Evolutionary conservation across 1,140 invertebrate species (phyloP), one percentile per base, ranked within the genome.

Genomic region (Phortica variegata): DNA sequence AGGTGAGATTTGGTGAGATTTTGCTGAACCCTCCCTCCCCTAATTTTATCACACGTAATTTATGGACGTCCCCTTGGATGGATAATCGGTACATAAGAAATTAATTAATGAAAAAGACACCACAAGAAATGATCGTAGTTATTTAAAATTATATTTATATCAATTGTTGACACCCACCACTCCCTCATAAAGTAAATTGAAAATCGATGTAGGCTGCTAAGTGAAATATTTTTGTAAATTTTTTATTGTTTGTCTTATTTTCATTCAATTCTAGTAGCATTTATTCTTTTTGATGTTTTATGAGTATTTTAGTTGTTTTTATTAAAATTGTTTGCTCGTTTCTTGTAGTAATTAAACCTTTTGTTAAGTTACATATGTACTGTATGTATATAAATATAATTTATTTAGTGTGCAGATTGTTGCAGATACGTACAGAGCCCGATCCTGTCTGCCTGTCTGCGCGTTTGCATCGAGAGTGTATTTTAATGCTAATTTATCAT

Each of bases 221-320:
- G 68, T 68, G 63, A 65, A 58, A 60, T 69, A 69, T 58, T 34
- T 37, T 46, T 37, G 34, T 32, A 43, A 31, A 26, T 32, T 36
- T 17, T 29, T 19, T 37, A 6, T 38, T 37, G 43, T 54, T 49
- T 60, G 59, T 61, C 47, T 51, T 61, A 60, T 60, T 56, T 63
- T 46, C 12, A 59, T 63, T 66, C 61, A 70, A 69, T 70, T 65
- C 65, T 70, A 69, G 61, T 69, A 69, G 65, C 65, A 70, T 65
- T 70, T 58, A 37, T 65, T 65, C 52, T 51, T 61, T 54, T 50
- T 60, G 57, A 43, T 59, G 58, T 54, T 65, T 63, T 70, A 69
- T 53, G 65, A 70, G 61, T n/a, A 69, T 69, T 70, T 68, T 69
- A 65, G 65, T 60, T 68, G 65, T 54, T 68, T 52, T 51, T 36